phyloP scores from a whole-genome alignment of 2,888 invertebrate genomes.

The Dolomedes plantarius region DNA sequence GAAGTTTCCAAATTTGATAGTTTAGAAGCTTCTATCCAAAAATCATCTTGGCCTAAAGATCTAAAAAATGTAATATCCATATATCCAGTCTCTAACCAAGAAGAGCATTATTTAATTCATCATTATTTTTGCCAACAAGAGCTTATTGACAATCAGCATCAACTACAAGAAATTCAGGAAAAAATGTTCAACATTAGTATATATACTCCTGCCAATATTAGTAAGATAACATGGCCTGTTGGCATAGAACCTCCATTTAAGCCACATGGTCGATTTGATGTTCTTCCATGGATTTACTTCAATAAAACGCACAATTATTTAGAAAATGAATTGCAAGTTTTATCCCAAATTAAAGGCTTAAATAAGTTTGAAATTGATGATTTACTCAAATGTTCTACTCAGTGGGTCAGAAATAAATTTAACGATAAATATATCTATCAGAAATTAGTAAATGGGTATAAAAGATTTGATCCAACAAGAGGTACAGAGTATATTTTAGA shows the following conservation, averaged over 20 bases:
- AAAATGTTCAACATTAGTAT: constrained; percentile 78
- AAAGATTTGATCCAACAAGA: constrained; percentile 86
- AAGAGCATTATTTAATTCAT: constrained; percentile 64
- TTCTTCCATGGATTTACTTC: constrained; percentile 90
- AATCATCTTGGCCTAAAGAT: constrained; percentile 68
- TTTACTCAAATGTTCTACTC: constrained; percentile 78
- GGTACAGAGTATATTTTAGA: constrained; percentile 91
- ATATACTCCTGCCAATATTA: constrained; percentile 77
- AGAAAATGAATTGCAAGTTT: constrained; percentile 86
- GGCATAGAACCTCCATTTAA: constrained; percentile 83
- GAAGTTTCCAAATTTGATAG: constrained; percentile 57
- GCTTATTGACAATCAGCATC: constrained; percentile 76
- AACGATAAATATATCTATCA: constrained; percentile 75
- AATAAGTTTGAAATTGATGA: constrained; percentile 82
- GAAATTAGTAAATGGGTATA: constrained; percentile 82
- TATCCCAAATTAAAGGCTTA: constrained; percentile 81
- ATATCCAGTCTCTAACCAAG: constrained; percentile 81
- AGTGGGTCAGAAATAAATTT: constrained; percentile 74
- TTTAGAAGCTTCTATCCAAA: constrained; percentile 59
- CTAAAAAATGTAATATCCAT: constrained; percentile 80
- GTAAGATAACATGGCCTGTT: constrained; percentile 82
- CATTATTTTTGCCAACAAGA: constrained; percentile 76
- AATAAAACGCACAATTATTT: constrained; percentile 89
- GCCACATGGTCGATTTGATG: constrained; percentile 86
- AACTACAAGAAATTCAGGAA: constrained; percentile 78